A percentile compares a stretch with the other conserved stretches of the same genome.
These are phyloP conservation scores for Cherax destructor DNA, from an alignment of 1,140 invertebrate genomes.

Conservation along the genomic window DNA sequence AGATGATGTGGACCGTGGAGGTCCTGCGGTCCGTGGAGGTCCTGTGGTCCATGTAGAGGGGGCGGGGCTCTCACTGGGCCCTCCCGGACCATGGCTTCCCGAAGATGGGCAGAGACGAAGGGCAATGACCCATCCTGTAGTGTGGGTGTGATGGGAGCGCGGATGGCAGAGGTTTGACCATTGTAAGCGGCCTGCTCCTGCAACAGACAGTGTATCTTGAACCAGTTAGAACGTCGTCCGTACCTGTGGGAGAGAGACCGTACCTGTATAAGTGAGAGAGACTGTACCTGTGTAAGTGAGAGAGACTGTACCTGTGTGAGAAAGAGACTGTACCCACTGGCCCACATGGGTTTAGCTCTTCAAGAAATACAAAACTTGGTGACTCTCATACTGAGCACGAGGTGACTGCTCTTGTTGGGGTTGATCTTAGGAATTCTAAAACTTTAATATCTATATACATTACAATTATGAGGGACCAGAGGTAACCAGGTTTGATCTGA, in stretches of 20 bases:
- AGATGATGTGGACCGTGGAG: conserved; percentile 35
- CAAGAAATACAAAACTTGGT: too few relatives aligned
- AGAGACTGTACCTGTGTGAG: too few relatives aligned
- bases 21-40: conserved; percentile 29
- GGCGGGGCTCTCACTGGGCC: conserved; percentile 23
- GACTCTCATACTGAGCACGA: too few relatives aligned
- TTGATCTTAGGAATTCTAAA: too few relatives aligned
- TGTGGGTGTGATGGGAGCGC: conserved; percentile 69
- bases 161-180: conserved; percentile 38
- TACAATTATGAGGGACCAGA: too few relatives aligned
- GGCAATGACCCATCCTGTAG: conserved; percentile 71
- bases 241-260: conserved; percentile 70
- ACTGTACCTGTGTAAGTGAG: neutral
- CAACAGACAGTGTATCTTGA: conserved; percentile 77
- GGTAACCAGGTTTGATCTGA: too few relatives aligned
- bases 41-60: neutral
- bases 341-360: too few relatives aligned
- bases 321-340: too few relatives aligned
- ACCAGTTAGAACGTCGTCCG: conserved; percentile 77
- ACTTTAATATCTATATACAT: too few relatives aligned
- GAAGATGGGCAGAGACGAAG: conserved; percentile 66
- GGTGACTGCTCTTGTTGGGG: too few relatives aligned
- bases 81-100: conserved; percentile 58
- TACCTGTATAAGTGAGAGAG: neutral
- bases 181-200: conserved; percentile 80